Evolutionary conservation across 92 coral and sea anemone genomes (phyloP), one percentile per base, ranked within the genome.

Genomic region (Virgularia gustaviana): DNA sequence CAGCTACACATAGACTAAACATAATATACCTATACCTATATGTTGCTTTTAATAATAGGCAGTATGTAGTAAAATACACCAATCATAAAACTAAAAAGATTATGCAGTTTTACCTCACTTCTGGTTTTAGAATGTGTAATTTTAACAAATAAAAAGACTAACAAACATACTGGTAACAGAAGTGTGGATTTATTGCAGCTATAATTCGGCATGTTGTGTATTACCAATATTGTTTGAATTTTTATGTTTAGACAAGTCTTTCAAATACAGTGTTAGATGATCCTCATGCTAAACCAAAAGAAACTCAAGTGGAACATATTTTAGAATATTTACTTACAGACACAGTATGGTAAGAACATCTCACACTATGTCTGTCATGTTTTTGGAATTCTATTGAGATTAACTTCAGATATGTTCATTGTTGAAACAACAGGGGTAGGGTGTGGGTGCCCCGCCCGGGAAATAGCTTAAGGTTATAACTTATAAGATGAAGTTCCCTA

Each of bases 201-300:
- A 13, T 15, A 61, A 29, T 59, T 4, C 19, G n/a, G 23, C 34
- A 3, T 15, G 15, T 38, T 47, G 8, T 49, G 30, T 39, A 29
- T 68, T 38, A 25, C 30, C 60, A 51, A 7, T 9, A 22, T 47
- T 9, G 3, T 16, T 4, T 9, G 55, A 19, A 47, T 72, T 71
- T 19, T 36, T 25, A 77, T 53, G 51, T 66, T 19, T 52, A 92
- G 98, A 92, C 98, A 43, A 82, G 88, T 43, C 83, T 92, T 13
- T 64, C 88, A 83, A 89, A 92, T 70, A 92, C 90, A 31, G 96
- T 89, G 18, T 86, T 92, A 68, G 98, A 92, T 77, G 80, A 87
- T 43, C 98, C 98, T 33, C 83, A 65, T 32, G 81, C 82, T 62
- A 73, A 75, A 72, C 60, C 79, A 15, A 76, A 42, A 51, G 96